A percentile compares a stretch with the other conserved stretches of the same genome.
phyloP scores from a whole-genome alignment of 2,888 invertebrate genomes.

The Alloplasta piceator region DNA sequence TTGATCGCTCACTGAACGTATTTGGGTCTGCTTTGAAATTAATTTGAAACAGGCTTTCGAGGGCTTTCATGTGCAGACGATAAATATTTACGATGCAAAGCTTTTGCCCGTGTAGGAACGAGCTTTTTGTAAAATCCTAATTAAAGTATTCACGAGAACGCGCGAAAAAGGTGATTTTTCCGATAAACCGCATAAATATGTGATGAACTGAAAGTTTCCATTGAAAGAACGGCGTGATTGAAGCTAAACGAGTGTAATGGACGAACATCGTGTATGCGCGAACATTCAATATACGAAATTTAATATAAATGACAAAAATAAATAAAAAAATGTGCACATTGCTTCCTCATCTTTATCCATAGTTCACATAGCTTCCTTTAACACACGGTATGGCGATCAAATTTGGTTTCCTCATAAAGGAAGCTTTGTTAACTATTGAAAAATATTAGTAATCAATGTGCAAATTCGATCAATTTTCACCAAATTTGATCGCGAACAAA shows the following conservation, averaged over 20 bases:
- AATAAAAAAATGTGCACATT: too few species aligned
- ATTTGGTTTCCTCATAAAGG: too few species aligned
- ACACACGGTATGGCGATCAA: too few species aligned
- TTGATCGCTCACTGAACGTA: slow-evolving; percentile 58
- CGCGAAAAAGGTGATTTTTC: slow-evolving; percentile 18
- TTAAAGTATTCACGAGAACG: slow-evolving; percentile 60
- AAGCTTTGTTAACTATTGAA: too few species aligned
- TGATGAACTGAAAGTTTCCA: slow-evolving; percentile 34
- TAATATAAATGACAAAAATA: neutral
- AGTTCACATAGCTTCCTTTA: too few species aligned
- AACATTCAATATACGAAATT: neutral
- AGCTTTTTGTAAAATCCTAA: slow-evolving; percentile 36
- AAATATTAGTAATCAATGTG: too few species aligned
- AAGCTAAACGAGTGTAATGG: slow-evolving; percentile 1
- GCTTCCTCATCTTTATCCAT: too few species aligned
- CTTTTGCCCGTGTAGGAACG: slow-evolving; percentile 35
- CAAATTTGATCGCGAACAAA: too few species aligned
- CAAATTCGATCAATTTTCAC: too few species aligned
- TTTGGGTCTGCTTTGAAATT: slow-evolving; percentile 59
- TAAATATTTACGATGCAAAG: slow-evolving; percentile 65
- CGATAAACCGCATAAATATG: slow-evolving; percentile 42
- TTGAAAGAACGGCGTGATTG: neutral
- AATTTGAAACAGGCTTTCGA: slow-evolving; percentile 56
- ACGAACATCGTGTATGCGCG: neutral
- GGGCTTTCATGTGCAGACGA: slow-evolving; percentile 60